Base-by-base conservation (phyloP, 2,888 invertebrate genomes). In the Encarsia formosa region DNA sequence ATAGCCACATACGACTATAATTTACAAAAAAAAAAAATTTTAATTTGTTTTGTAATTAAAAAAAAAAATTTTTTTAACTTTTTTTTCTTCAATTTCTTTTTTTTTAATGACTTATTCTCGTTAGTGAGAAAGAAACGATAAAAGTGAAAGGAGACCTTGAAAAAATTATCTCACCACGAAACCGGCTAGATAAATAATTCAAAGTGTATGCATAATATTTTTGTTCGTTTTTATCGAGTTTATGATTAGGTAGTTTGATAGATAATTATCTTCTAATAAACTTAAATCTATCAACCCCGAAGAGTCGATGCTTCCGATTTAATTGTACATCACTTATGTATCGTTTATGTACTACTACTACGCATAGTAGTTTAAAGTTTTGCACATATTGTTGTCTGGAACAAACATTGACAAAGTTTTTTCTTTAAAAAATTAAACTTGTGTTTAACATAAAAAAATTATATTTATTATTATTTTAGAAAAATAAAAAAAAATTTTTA, bases 311-410 rank as follows among this genome's bases (percentile, higher is more conserved):
- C 47, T 53, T 56, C 50, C 50, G 39, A 53, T 53, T 34, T 43
- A 47, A 53, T 47, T 50, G 53, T 49, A 48, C 43, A 37, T 37
- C 46, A 44, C 40, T 43, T 47, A 52, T 37, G 32, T 26, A 11
- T 43, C 24, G 45, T 52, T 52, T 56, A 49, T 34, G 15, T 38
- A 26, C 44, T 48, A 41, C 31, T 54, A 22, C 48, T n/a, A n/a
- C n/a, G n/a, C 46, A 51, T 43, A 47, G 40, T 54, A 55, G 45
- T 16, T 55, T 35, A 50, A 43, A 39, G 11, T 47, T 54, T 18
- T 55, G 55, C 55, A 55, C 51, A 55, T 51, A 55, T 51, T 50
- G 34, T 50, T 48, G 45, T 54, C 51, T 47, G 23, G 11, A 37
- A n/a, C n/a, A n/a, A n/a, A n/a, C n/a, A n/a, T n/a, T n/a, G 43